Evolutionary conservation across 2,113 vertebrate genomes (phyloP).

Genomic region (Donacobius atricapilla): DNA sequence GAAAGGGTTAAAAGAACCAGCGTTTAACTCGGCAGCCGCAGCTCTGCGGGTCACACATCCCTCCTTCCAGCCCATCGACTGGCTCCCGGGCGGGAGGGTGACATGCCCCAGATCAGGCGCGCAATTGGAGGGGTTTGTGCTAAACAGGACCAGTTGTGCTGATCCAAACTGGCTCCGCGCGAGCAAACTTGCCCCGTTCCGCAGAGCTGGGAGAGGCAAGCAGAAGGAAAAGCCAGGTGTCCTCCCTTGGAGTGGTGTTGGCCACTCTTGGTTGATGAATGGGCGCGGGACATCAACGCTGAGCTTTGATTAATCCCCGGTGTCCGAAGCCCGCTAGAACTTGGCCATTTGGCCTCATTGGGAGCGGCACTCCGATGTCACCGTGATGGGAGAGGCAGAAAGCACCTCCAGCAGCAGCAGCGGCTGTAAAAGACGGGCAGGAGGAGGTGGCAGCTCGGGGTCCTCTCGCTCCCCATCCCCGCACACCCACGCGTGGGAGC

Average conservation of each 20-base stretch:
- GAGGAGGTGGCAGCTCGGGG: neutral
- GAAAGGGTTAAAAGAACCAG: constrained; percentile 2
- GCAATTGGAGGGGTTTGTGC: neutral
- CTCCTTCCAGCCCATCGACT: neutral
- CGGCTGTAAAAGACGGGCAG: constrained; percentile 23
- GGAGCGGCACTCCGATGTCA: constrained; percentile 32
- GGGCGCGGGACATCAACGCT: neutral
- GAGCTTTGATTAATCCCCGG: constrained; percentile 54
- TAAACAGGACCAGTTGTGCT: constrained; percentile 13
- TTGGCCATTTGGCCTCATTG: constrained; percentile 52
- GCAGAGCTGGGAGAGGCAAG: neutral
- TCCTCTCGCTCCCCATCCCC: neutral
- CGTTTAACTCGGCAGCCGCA: neutral
- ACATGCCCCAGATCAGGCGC: neutral
- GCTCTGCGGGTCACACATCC: neutral
- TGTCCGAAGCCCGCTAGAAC: constrained; percentile 52
- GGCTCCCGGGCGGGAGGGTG: neutral
- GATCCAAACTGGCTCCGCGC: neutral
- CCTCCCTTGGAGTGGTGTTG: neutral
- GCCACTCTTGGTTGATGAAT: neutral
- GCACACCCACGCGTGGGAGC: neutral
- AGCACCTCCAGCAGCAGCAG: neutral
- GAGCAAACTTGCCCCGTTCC: neutral
- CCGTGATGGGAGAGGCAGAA: constrained; percentile 16
- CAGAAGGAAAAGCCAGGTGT: neutral